Conservation (phyloP, 2,797 vertebrate genomes). For the Lutjanus campechanus region DNA sequence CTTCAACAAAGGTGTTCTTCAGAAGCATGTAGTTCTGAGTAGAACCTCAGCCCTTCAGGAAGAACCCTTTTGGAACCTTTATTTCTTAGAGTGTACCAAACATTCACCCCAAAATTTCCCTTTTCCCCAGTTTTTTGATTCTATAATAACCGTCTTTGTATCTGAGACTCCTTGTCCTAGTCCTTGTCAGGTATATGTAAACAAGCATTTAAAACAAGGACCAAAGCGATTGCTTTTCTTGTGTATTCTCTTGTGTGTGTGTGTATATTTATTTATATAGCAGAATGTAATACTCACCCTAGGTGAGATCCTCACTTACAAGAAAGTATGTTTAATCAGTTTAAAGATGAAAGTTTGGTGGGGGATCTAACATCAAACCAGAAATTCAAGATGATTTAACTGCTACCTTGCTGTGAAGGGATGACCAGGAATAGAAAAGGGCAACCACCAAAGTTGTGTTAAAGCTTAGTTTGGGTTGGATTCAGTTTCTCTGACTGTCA, state of each 20-base stretch:
- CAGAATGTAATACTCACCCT: background rate
- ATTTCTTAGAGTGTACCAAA: too few species aligned
- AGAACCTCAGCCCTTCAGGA: too few species aligned
- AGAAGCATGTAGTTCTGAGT: too few species aligned
- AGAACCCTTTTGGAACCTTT: too few species aligned
- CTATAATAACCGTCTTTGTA: too few species aligned
- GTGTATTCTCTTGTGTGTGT: too few species aligned
- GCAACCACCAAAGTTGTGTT: background rate
- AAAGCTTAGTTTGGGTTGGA: conserved; percentile 22
- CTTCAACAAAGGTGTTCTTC: too few species aligned
- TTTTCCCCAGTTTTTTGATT: background rate
- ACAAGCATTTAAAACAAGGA: too few species aligned
- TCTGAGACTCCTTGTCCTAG: background rate
- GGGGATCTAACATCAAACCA: background rate
- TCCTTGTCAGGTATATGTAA: background rate
- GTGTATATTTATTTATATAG: background rate
- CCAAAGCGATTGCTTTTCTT: too few species aligned
- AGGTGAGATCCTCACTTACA: background rate
- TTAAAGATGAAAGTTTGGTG: background rate
- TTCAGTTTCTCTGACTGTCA: conserved; percentile 42
- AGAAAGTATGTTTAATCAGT: background rate
- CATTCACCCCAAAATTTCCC: background rate
- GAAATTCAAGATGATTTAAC: background rate
- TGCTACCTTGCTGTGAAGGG: background rate
- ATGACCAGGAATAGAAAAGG: background rate